phyloP scores from a whole-genome alignment of 2,797 vertebrate genomes.

The Luscinia luscinia region DNA sequence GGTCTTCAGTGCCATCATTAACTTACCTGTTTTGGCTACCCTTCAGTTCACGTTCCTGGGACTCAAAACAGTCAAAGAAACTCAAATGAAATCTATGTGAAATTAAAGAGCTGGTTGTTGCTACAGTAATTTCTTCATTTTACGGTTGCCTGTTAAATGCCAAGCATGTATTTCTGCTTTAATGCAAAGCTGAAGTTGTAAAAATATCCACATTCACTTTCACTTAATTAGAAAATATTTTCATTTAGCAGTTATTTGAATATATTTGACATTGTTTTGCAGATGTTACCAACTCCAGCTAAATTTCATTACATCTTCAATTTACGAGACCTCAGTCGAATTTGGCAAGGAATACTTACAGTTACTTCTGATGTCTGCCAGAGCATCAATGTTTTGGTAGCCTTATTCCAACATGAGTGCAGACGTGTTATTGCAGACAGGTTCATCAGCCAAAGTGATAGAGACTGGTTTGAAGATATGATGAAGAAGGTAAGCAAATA shows the following conservation, averaged over 20 bases:
- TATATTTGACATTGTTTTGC: conserved; percentile 33
- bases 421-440: conserved; percentile 84
- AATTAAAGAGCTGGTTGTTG: background rate
- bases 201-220: background rate
- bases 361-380: conserved; percentile 81
- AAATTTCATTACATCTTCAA: conserved; percentile 91
- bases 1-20: background rate
- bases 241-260: background rate
- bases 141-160: background rate
- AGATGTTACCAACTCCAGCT: conserved; percentile 88
- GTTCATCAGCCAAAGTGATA: conserved; percentile 81
- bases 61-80: background rate
- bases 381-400: conserved; percentile 72
- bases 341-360: conserved; percentile 87
- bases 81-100: background rate
- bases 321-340: conserved; percentile 85
- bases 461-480: conserved; percentile 75
- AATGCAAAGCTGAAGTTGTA: background rate
- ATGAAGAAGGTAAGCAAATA: conserved; percentile 76
- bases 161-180: background rate
- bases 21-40: background rate
- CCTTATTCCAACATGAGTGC: conserved; percentile 85
- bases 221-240: background rate
- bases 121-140: background rate
- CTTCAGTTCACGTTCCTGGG: background rate